These are phyloP conservation scores for Syndactyla subalaris DNA, from an alignment of 2,797 vertebrate species.

Conservation along the genomic window DNA sequence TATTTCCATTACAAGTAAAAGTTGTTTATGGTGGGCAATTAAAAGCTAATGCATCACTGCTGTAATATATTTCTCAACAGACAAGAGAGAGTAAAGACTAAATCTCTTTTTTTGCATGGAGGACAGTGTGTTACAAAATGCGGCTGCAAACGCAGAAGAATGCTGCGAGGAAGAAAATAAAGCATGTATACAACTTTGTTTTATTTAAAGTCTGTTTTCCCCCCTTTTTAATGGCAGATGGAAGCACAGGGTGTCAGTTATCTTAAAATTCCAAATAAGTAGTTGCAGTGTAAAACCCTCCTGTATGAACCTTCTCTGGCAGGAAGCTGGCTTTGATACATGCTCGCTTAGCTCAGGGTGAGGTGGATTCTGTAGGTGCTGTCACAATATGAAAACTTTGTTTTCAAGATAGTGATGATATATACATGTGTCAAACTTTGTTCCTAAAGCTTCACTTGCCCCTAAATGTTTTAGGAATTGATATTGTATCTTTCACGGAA, in stretches of 20 bases:
- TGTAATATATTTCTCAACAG: background rate
- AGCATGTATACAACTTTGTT: background rate
- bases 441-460: background rate
- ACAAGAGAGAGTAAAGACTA: background rate
- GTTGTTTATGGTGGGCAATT: background rate
- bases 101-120: background rate
- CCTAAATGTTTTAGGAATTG: background rate
- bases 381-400: background rate
- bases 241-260: background rate
- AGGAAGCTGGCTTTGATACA: background rate
- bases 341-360: background rate
- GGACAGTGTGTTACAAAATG: background rate
- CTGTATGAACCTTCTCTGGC: fast-evolving
- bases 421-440: background rate
- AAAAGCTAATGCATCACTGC: background rate
- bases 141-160: background rate
- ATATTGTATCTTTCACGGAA: background rate
- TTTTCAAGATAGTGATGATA: background rate
- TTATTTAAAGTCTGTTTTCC: background rate
- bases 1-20: background rate
- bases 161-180: background rate
- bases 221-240: background rate
- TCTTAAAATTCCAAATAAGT: background rate
- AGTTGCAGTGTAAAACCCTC: background rate
- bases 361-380: background rate